phyloP scores from a whole-genome alignment of 1,140 invertebrate genomes.

The Ridgeia piscesae region DNA sequence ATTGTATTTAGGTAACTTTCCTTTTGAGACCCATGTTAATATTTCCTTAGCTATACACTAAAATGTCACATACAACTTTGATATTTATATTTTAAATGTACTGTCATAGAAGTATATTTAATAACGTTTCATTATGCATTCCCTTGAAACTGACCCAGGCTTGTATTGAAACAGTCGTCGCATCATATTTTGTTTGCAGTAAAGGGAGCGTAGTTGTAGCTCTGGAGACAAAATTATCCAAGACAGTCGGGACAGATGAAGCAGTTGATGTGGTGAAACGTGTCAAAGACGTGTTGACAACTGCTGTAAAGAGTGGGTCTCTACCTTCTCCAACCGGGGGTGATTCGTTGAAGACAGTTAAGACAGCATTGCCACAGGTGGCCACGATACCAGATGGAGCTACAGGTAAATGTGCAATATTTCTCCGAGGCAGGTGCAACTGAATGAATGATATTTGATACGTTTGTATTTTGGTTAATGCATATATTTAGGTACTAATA shows the following conservation, averaged over 20 bases:
- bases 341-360: neutral
- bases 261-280: neutral
- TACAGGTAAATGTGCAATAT: neutral
- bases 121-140: neutral
- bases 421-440: neutral
- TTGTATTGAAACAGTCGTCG: neutral
- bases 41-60: neutral
- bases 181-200: neutral
- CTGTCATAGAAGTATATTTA: neutral
- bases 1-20: neutral
- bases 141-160: neutral
- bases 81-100: neutral
- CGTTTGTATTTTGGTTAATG: neutral
- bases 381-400: neutral
- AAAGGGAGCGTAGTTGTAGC: neutral
- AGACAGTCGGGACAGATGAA: neutral
- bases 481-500: neutral
- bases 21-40: neutral
- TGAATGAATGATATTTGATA: neutral
- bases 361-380: neutral
- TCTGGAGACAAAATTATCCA: neutral
- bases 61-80: neutral
- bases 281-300: neutral
- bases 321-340: neutral
- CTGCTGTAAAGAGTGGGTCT: neutral